Conservation (phyloP, 2,888 invertebrate species). For the Lasius platythorax region DNA sequence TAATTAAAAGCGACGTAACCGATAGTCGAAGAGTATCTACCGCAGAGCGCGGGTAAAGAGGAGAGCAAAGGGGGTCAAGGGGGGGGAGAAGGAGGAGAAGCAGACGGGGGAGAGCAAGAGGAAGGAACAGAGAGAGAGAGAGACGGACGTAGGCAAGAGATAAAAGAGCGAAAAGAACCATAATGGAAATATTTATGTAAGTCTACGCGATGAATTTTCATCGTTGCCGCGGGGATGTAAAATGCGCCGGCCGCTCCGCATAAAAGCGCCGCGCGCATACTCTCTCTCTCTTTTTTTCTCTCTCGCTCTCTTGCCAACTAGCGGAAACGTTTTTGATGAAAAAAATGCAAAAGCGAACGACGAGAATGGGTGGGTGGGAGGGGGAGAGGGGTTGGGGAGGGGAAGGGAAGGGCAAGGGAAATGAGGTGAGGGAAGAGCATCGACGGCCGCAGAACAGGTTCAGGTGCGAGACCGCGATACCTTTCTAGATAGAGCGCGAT, state of each 20-base stretch:
- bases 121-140: background rate
- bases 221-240: constrained; percentile 67
- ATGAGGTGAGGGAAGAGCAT: constrained; percentile 54
- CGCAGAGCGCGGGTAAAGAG: constrained; percentile 21
- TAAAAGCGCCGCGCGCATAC: constrained; percentile 28
- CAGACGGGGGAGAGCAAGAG: too few relatives aligned
- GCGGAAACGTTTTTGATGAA: constrained; percentile 72
- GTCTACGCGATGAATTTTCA: constrained; percentile 69
- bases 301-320: constrained; percentile 13
- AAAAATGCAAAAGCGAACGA: constrained; percentile 70
- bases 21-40: constrained; percentile 52
- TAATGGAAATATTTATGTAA: constrained; percentile 60
- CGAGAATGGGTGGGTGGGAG: background rate
- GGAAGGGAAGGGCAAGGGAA: constrained; percentile 46
- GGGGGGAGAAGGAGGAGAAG: too few relatives aligned
- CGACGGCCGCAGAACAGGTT: constrained; percentile 53
- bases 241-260: constrained; percentile 62
- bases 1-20: constrained; percentile 58
- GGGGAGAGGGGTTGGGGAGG: background rate
- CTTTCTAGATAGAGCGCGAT: constrained; percentile 7
- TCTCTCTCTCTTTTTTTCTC: constrained; percentile 29
- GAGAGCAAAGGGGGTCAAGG: background rate
- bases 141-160: background rate
- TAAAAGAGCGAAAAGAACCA: constrained; percentile 47
- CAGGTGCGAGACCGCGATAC: constrained; percentile 39